These are phyloP conservation scores for Lutjanus campechanus DNA, from an alignment of 2,797 vertebrate species.

Conservation along the genomic window DNA sequence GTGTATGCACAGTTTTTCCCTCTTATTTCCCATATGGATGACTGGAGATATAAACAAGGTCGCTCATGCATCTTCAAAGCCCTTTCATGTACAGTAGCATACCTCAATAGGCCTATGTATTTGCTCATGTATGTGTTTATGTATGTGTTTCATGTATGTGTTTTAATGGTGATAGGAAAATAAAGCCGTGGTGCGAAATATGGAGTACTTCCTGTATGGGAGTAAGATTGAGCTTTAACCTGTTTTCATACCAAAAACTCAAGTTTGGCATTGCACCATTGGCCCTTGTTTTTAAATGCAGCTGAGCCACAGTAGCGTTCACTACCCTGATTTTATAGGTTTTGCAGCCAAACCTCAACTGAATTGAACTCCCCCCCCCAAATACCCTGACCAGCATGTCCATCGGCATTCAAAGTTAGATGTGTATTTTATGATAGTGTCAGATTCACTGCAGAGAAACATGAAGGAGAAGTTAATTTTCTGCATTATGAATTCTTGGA, in stretches of 20 bases:
- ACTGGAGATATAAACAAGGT: background rate
- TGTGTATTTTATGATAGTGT: slow-evolving; percentile 1
- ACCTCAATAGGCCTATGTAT: no score
- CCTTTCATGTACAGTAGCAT: background rate
- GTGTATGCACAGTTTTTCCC: slow-evolving; percentile 7
- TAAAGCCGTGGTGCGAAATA: background rate
- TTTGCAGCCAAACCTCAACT: slow-evolving; percentile 11
- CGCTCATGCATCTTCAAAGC: background rate
- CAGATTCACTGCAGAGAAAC: slow-evolving; percentile 7
- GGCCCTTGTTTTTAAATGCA: background rate
- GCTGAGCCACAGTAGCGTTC: background rate
- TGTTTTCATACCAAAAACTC: background rate
- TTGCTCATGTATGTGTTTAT: background rate
- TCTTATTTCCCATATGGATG: slow-evolving; percentile 20
- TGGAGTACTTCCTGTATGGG: background rate
- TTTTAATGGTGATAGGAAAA: background rate
- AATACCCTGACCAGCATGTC: background rate
- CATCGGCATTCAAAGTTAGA: background rate
- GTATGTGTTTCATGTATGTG: background rate
- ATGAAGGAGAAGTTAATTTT: slow-evolving; percentile 15
- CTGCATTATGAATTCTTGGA: slow-evolving; percentile 21
- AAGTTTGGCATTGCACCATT: background rate
- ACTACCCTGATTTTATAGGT: background rate
- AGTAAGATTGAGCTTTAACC: background rate
- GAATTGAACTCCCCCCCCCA: background rate